Conservation (phyloP, 2,797 vertebrate genomes). For the Psittacula echo region DNA sequence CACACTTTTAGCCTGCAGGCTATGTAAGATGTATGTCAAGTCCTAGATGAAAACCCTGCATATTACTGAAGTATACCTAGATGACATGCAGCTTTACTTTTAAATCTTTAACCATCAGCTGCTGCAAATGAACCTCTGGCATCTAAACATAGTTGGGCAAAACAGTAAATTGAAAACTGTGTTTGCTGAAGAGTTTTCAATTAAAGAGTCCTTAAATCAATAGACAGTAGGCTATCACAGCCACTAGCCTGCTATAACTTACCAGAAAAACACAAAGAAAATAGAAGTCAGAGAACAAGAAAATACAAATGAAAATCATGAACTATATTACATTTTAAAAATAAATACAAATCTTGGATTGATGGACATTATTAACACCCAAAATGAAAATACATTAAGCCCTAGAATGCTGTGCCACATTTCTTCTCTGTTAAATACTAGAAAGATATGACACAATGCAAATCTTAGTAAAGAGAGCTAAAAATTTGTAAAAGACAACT, state of each 20-base stretch:
- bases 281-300: background rate
- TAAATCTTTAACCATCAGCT: constrained; percentile 31
- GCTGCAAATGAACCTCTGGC: constrained; percentile 29
- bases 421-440: background rate
- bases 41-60: background rate
- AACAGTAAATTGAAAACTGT: constrained; percentile 37
- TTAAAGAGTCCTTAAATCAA: constrained; percentile 41
- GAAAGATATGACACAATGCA: background rate
- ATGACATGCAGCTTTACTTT: background rate
- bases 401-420: background rate
- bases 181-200: constrained; percentile 46
- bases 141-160: background rate
- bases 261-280: background rate
- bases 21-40: constrained; percentile 35
- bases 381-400: background rate
- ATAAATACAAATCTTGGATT: background rate
- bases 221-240: background rate
- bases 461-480: background rate
- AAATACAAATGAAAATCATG: background rate
- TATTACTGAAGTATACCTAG: background rate
- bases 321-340: background rate
- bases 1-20: constrained; percentile 19
- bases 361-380: background rate
- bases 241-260: background rate
- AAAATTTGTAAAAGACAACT: background rate